These are phyloP conservation scores for Zapus hudsonius DNA, from an alignment of 2,113 vertebrate genomes.

Conservation along the genomic window DNA sequence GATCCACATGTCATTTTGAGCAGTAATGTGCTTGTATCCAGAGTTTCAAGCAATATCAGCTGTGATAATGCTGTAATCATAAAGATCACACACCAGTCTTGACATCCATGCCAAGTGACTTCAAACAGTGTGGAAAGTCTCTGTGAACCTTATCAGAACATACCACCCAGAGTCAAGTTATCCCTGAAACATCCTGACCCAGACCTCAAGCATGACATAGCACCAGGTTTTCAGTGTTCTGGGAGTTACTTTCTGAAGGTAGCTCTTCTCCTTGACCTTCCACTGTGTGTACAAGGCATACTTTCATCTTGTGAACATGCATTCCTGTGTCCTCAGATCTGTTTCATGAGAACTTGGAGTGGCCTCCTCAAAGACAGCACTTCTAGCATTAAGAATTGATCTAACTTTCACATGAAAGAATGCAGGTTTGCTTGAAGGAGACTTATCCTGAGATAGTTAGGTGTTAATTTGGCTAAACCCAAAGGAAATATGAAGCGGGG, in stretches of 20 bases:
- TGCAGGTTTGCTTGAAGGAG: not conserved
- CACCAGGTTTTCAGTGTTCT: not conserved
- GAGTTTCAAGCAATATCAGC: not conserved
- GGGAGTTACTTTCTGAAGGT: not conserved
- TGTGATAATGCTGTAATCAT: not conserved
- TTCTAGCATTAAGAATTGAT: not conserved
- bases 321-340: not conserved
- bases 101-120: not conserved
- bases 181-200: not conserved
- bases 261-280: not conserved
- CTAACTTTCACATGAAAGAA: not conserved
- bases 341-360: not conserved
- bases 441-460: not conserved
- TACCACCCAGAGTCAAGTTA: not conserved
- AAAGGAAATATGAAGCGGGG: not conserved
- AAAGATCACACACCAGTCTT: not conserved
- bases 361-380: not conserved
- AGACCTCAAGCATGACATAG: not conserved
- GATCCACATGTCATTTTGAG: not conserved
- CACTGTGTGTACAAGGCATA: accelerated
- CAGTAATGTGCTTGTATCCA: not conserved
- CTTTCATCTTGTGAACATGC: not conserved
- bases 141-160: not conserved
- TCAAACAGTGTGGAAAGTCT: not conserved
- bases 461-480: not conserved